Base-by-base conservation (phyloP, 2,113 vertebrate species). In the Larimichthys polyactis region DNA sequence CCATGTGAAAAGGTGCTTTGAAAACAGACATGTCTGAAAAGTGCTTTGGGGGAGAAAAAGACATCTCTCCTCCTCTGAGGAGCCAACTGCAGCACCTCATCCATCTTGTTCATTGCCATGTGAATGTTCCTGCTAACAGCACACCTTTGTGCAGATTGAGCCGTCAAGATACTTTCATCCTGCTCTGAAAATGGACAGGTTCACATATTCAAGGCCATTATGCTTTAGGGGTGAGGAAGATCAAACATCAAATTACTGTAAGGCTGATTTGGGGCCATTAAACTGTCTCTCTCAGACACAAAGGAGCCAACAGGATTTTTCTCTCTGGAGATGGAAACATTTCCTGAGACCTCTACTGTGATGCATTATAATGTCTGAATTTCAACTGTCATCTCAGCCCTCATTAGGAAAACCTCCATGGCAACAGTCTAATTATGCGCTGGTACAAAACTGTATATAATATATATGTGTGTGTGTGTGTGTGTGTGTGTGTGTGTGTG, bases 161-260 rank as follows among this genome's bases (percentile, higher is more conserved):
- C 69, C 70, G 48, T 83, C 75, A 58, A 62, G 79, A 86, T 68
- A 77, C 90, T 90, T 89, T 93, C 89, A 91, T 91, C 90, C 80
- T 63, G 70, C 83, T 82, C 75, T 84, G 63, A 91, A 40, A 40
- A 88, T 81, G 81, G 80, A 81, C 82, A 71, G 51, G 71, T 88
- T 91, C 89, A 68, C 86, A 86, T 85, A 86, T 85, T 89, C 78
- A 84, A 79, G 73, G 80, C 87, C 89, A 91, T 93, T 89, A 86
- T 85, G 80, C 88, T 85, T 72, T 54, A 86, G 73, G 87, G 91
- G 91, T 89, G 85, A 91, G 62, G 69, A 85, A 84, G 93, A 92
- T 94, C 93, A 92, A 90, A 93, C 91, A 90, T 93, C 91, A 93
- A 91, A 94, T 95, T 87, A 78, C 75, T 62, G 70, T 57, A 93